Evolutionary conservation across 2,888 invertebrate species (phyloP), one percentile per base, ranked within the genome.

Genomic region (Pachycephus smyrnensis): DNA sequence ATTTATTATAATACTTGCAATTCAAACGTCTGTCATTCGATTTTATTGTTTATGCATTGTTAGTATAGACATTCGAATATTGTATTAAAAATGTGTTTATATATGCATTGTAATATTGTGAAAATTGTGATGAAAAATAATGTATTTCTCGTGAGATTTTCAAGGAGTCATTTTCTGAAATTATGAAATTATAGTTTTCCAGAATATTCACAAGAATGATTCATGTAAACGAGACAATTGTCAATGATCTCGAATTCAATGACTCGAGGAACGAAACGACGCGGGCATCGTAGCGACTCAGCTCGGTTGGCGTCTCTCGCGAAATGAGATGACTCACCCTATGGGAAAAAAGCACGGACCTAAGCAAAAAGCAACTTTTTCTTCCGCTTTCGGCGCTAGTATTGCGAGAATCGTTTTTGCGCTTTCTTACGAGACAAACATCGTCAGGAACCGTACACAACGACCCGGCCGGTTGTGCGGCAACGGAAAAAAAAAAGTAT

Each of bases 391-490:
- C 86, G 83, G 88, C 84, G 86, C 87, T 86, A 88, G 86, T 86
- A 89, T 89, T 86, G 89, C 89, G 87, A 89, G 88, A 85, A 83
- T 80, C 80, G 86, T 89, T 89, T 89, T 89, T 89, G 88, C 83
- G 75, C 78, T 83, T 89, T 89, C 87, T 89, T 89, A 86, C 86
- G 74, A 37, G 74, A 74, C 74, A 74, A 74, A 74, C 71, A 71
- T 77, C 79, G 77, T 77, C 76, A 81, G 80, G 80, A 69, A 78
- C 40, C 78, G 81, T 74, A 75, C 71, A 33, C 71, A 37, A 36
- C 74, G 33, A 30, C 23, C 12, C 71, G 55, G 55, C 55, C 23
- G 55, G 55, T 55, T 55, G 23, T 33, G 71, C 12, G 71, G 71
- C 71, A 12, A 83, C 76, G 75, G 78, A 83, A 85, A 88, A 88